Evolutionary conservation across 1,140 invertebrate genomes (phyloP).

Genomic region (Drosophila athabasca): DNA sequence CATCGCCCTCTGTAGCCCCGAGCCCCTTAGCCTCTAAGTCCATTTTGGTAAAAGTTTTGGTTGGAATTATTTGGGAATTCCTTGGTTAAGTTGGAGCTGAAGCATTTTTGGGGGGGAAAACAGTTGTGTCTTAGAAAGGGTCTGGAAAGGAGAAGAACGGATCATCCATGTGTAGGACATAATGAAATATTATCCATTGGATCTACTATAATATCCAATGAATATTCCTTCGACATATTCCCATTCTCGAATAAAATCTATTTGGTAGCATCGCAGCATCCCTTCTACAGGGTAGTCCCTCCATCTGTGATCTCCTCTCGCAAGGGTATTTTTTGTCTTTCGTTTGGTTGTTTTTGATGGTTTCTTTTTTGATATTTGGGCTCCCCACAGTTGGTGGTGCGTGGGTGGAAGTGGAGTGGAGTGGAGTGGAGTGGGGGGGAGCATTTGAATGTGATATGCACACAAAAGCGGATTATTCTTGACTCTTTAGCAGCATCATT

Average conservation of each 20-base stretch:
- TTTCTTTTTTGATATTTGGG: background rate
- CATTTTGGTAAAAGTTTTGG: conserved; percentile 3
- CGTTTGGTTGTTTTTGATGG: background rate
- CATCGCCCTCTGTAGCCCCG: too few species aligned
- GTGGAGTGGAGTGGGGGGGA: conserved; percentile 7
- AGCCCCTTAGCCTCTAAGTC: too few species aligned
- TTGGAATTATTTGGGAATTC: conserved; percentile 8
- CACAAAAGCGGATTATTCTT: conserved; percentile 79
- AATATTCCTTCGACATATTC: too few species aligned
- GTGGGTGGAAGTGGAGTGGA: background rate
- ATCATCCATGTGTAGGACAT: too few species aligned
- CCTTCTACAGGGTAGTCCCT: too few species aligned
- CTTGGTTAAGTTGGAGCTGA: conserved; percentile 6
- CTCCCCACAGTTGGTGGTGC: background rate
- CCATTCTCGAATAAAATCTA: too few species aligned
- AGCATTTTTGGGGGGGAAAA: background rate
- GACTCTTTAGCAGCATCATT: conserved; percentile 78
- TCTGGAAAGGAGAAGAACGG: too few species aligned
- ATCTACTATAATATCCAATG: too few species aligned
- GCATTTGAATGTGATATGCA: conserved; percentile 78
- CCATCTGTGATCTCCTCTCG: too few species aligned
- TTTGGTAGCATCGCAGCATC: too few species aligned
- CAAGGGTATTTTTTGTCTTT: background rate
- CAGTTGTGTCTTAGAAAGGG: too few species aligned
- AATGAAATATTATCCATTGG: too few species aligned